Base-by-base conservation (phyloP, 2,797 vertebrate genomes). In the Eospalax fontanierii region DNA sequence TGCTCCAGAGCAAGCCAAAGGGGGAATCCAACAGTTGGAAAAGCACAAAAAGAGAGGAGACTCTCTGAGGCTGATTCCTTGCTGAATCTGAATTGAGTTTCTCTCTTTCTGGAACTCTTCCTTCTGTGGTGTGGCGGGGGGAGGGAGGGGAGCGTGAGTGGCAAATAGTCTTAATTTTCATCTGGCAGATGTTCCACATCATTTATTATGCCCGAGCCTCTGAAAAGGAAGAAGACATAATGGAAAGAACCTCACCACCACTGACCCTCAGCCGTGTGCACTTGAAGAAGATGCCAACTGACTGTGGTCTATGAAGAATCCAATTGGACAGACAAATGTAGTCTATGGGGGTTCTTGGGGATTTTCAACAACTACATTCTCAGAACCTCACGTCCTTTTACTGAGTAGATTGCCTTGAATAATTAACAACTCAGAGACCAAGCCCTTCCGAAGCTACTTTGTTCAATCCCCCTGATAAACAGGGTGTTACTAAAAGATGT, bases 231-330 rank as follows among this genome's bases (percentile, higher is more conserved):
- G 86, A 94, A 95, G 91, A 86, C 87, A 88, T 96, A 96, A 97
- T 92, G 96, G 97, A 95, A 96, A 35, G 95, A 95, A 94, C 78
- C 87, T 94, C 59, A 15, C 94, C 97, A 86, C 96, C 97, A 97
- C 80, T 96, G 97, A 97, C 79, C 93, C 95, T 97, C 94, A 97
- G 97, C 97, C 97, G 92, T 83, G 82, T 97, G 94, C 96, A 89
- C 87, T 98, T 96, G 54, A 96, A 97, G 65, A 94, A 96, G 97
- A 95, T 98, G 95, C 92, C 86, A 95, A 93, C 94, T 97, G 91
- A 61, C 76, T n/a, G 80, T 8, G 59, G 87, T 84, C 93, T 86
- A 50, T 24, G 80, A 85, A 91, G 54, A 89, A 80, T 43, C 40
- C 30, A 57, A 95, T n/a, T 92, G 85, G 74, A 63, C 71, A 88